Evolutionary conservation across 2,797 vertebrate genomes (phyloP).

Genomic region (Liasis olivaceus): DNA sequence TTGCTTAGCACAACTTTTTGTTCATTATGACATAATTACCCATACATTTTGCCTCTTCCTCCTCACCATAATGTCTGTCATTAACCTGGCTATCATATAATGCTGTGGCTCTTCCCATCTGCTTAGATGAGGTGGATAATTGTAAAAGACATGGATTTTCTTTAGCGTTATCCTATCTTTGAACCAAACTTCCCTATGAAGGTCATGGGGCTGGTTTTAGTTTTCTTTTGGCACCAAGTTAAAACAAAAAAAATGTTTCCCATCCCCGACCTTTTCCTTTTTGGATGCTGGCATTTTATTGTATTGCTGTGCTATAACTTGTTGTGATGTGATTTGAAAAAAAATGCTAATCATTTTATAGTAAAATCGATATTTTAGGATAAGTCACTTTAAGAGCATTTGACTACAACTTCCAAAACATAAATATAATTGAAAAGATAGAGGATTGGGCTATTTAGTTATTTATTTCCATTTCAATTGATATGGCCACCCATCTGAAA

Average conservation of each 20-base stretch:
- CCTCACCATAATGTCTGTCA: not conserved
- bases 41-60: not conserved
- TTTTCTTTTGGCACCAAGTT: not conserved
- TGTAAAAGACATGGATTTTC: not conserved
- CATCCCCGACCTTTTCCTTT: not conserved
- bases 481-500: not conserved
- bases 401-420: not conserved
- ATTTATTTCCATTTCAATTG: not conserved
- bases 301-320: not conserved
- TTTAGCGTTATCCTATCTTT: not conserved
- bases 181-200: too few relatives aligned
- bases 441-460: not conserved
- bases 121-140: not conserved
- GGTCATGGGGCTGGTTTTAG: not conserved
- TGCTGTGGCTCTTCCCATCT: not conserved
- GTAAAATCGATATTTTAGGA: not conserved
- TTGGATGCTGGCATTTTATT: not conserved
- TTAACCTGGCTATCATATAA: not conserved
- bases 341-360: not conserved
- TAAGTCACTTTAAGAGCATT: not conserved
- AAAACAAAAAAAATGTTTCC: not conserved
- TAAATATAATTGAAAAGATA: not conserved
- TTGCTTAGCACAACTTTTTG: not conserved
- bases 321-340: not conserved
- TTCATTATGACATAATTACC: not conserved